These are phyloP conservation scores for Eira barbara DNA, from an alignment of 2,113 vertebrate species.

Conservation along the genomic window DNA sequence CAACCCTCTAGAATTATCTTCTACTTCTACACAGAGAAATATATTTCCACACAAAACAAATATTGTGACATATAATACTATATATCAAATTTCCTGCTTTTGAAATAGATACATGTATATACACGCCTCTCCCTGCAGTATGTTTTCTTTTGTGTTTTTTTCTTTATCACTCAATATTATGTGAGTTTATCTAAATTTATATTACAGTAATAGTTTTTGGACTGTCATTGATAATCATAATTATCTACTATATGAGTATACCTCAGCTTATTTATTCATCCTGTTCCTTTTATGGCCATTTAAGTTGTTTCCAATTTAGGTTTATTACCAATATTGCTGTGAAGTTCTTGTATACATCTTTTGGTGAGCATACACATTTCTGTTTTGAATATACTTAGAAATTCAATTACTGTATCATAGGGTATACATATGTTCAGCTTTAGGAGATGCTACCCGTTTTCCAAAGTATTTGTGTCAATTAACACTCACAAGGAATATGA, in stretches of 20 bases:
- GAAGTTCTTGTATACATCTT: neutral
- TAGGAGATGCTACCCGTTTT: neutral
- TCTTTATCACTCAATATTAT: neutral
- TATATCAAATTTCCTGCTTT: neutral
- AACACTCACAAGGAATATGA: neutral
- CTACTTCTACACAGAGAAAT: neutral
- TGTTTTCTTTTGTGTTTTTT: neutral
- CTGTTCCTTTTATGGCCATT: neutral
- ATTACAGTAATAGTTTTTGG: neutral
- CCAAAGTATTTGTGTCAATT: neutral
- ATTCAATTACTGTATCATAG: neutral
- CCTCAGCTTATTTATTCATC: neutral
- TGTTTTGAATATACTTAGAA: neutral
- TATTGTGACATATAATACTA: neutral
- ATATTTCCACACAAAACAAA: neutral
- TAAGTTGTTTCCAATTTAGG: neutral
- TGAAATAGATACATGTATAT: neutral
- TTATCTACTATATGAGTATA: neutral
- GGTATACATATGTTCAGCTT: neutral
- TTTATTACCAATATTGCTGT: neutral
- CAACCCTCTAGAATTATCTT: neutral
- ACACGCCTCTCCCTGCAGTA: neutral
- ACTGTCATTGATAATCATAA: neutral
- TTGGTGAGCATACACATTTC: neutral
- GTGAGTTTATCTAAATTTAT: neutral